These are phyloP conservation scores for Thaleichthys pacificus DNA, from an alignment of 2,797 vertebrate genomes.

Conservation along the genomic window DNA sequence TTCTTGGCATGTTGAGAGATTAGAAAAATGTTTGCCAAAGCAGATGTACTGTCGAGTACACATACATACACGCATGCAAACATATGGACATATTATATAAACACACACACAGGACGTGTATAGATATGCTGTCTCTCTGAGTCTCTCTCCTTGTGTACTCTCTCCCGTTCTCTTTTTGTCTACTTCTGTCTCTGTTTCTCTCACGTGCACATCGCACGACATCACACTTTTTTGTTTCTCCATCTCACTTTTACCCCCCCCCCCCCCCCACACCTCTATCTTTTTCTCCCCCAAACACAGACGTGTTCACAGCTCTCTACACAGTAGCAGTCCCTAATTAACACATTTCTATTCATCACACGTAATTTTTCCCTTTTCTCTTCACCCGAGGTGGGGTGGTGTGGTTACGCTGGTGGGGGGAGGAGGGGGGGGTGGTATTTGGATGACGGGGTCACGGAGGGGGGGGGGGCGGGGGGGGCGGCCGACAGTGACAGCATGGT, in stretches of 20 bases:
- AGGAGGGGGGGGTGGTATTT: too few relatives aligned
- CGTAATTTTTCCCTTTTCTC: neutral
- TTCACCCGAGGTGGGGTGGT: too few relatives aligned
- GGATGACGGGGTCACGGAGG: neutral
- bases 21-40: too few relatives aligned
- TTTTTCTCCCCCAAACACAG: neutral
- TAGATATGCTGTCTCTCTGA: neutral
- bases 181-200: neutral
- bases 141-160: constrained; percentile 10
- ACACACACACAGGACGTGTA: too few relatives aligned
- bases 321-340: neutral
- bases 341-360: neutral
- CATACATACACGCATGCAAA: too few relatives aligned
- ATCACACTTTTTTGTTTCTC: neutral
- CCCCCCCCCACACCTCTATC: neutral
- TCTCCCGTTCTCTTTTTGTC: neutral
- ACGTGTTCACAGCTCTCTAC: constrained; percentile 6
- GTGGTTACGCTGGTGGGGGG: neutral
- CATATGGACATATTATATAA: too few relatives aligned
- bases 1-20: too few relatives aligned
- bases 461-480: neutral
- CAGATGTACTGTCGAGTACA: too few relatives aligned
- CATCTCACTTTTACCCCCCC: too few relatives aligned
- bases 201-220: neutral
- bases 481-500: neutral